Evolutionary conservation across 2,797 vertebrate species (phyloP), one percentile per base, ranked within the genome.

Genomic region (Lophius americanus): DNA sequence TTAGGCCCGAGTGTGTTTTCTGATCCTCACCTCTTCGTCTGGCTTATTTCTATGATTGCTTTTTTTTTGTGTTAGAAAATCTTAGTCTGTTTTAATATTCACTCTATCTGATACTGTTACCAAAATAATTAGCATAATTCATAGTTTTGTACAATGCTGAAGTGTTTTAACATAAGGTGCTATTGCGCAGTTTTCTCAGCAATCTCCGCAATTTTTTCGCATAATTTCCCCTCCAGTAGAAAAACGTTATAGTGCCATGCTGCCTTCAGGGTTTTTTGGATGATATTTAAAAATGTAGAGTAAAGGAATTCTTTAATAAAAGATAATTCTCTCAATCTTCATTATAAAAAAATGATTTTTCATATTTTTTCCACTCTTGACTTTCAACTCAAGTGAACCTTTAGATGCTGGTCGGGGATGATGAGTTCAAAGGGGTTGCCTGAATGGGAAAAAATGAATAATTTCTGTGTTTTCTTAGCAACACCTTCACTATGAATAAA

Each of bases 391-490:
- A 23, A 23, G 2, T 23, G 23, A 23, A 23, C 23, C 23, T 23
- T 23, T 23, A 23, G 23, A 23, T 23, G 23, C 23, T 23, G 23
- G 23, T 23, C 23, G 23, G 3, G 35, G n/a, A 38, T 6, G 46
- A 11, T 54, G 76, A 61, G 63, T 41, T 68, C 43, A 51, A 39
- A 13, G 35, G 8, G 4, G 32, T 11, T 35, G 60, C 64, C 52
- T 59, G 54, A 23, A 39, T 57, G 32, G 13, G 60, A 50, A 48
- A 33, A 62, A 12, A 56, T 32, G 54, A 32, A 66, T 55, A 48
- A 37, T 58, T 52, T 72, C 9, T 52, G 57, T 69, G 57, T 8
- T 39, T 68, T 72, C 23, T 62, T 43, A 78, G 66, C 52, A 60
- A 43, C 42, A 57, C 23, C 14, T 35, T 60, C 49, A 41, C 6